phyloP scores from a whole-genome alignment of 2,888 invertebrate species.

The Macrosiphum euphorbiae region DNA sequence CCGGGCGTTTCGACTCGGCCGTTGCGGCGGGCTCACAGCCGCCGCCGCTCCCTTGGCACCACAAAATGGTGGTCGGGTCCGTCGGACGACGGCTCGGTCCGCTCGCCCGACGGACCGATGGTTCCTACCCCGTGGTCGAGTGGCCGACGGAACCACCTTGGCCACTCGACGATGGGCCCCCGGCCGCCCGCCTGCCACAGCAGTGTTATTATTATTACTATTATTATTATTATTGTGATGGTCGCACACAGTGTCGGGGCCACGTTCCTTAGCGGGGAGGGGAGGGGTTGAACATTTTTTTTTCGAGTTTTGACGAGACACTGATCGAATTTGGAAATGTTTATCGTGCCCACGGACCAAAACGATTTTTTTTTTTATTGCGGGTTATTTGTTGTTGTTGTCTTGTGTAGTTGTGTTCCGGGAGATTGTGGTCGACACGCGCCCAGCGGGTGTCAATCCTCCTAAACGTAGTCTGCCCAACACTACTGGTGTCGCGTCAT shows the following conservation, averaged over 20 bases:
- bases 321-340: slow-evolving; percentile 12
- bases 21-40: slow-evolving; percentile 68
- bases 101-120: not conserved
- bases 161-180: slow-evolving; percentile 28
- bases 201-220: slow-evolving; percentile 50
- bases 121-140: slow-evolving; percentile 65
- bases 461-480: not conserved
- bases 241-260: not conserved
- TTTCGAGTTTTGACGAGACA: not conserved
- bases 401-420: not conserved
- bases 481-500: not conserved
- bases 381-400: not conserved
- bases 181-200: slow-evolving; percentile 41
- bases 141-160: not conserved
- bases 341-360: not conserved
- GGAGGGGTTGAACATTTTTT: slow-evolving; percentile 1
- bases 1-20: slow-evolving; percentile 52
- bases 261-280: not conserved
- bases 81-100: slow-evolving; percentile 1
- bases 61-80: slow-evolving; percentile 72
- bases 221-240: slow-evolving; percentile 29
- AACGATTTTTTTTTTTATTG: slow-evolving; percentile 9
- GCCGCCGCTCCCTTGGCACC: slow-evolving; percentile 71
- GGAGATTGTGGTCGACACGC: not conserved
- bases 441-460: not conserved